phyloP scores from a whole-genome alignment of 2,888 invertebrate genomes.

The Crocallis elinguaria region DNA sequence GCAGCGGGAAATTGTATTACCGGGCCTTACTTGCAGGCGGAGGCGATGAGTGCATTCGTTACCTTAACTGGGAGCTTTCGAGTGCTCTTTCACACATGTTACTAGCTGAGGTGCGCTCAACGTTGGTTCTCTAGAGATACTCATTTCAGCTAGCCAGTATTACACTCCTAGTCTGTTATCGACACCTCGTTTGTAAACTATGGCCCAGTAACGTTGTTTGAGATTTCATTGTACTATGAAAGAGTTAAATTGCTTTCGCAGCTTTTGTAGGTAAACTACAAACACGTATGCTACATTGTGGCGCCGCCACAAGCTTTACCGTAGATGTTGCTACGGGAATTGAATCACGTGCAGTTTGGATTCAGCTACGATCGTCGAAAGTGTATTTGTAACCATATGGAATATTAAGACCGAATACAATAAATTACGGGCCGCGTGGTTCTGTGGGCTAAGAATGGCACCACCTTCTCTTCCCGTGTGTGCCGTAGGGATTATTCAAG shows the following conservation, averaged over 20 bases:
- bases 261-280: background rate
- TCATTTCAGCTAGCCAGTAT: slow-evolving; percentile 15
- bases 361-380: background rate
- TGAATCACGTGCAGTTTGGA: background rate
- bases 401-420: background rate
- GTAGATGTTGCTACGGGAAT: slow-evolving; percentile 24
- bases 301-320: background rate
- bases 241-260: slow-evolving; percentile 15
- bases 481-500: no score
- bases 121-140: slow-evolving; percentile 18
- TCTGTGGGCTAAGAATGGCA: no score
- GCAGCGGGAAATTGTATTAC: slow-evolving; percentile 79
- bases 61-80: slow-evolving; percentile 61
- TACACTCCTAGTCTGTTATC: slow-evolving; percentile 33
- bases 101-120: slow-evolving; percentile 40
- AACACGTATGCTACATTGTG: background rate
- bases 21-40: slow-evolving; percentile 59
- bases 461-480: no score
- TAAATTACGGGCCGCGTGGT: no score
- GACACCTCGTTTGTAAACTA: slow-evolving; percentile 32
- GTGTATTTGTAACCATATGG: background rate
- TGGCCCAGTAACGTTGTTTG: slow-evolving; percentile 26
- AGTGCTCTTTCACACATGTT: slow-evolving; percentile 57
- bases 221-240: slow-evolving; percentile 20
- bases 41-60: slow-evolving; percentile 77